Evolutionary conservation across 2,888 invertebrate genomes (phyloP).

Genomic region (Tachina fera): DNA sequence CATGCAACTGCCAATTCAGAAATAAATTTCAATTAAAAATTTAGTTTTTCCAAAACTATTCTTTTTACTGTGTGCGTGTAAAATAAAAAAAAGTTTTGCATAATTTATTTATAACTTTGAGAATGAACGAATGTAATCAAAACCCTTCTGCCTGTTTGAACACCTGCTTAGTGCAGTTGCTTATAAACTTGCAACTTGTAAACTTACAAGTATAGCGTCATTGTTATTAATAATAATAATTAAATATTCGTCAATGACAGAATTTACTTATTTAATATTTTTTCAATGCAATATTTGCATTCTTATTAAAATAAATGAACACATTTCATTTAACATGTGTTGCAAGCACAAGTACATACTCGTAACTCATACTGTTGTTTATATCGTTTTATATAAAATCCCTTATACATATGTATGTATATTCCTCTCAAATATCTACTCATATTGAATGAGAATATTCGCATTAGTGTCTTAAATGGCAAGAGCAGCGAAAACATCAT

Average conservation of each 20-base stretch:
- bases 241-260: constrained; percentile 51
- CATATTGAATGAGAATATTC: constrained; percentile 64
- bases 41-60: too few species aligned
- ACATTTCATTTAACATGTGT: background rate
- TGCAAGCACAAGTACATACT: background rate
- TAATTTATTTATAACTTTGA: constrained; percentile 32
- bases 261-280: constrained; percentile 46
- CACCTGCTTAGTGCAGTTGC: constrained; percentile 52
- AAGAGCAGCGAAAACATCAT: constrained; percentile 16
- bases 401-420: constrained; percentile 3
- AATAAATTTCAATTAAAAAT: too few species aligned
- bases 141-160: constrained; percentile 34
- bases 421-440: constrained; percentile 29
- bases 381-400: constrained; percentile 32
- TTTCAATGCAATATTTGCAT: background rate
- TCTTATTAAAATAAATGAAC: background rate
- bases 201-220: background rate
- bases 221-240: constrained; percentile 7
- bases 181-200: background rate
- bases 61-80: background rate
- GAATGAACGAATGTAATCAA: constrained; percentile 37
- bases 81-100: constrained; percentile 2
- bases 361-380: background rate
- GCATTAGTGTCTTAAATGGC: constrained; percentile 58
- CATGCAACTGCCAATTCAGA: too few species aligned